These are phyloP conservation scores for Empidonax traillii DNA, from an alignment of 2,113 vertebrate genomes.

Conservation along the genomic window DNA sequence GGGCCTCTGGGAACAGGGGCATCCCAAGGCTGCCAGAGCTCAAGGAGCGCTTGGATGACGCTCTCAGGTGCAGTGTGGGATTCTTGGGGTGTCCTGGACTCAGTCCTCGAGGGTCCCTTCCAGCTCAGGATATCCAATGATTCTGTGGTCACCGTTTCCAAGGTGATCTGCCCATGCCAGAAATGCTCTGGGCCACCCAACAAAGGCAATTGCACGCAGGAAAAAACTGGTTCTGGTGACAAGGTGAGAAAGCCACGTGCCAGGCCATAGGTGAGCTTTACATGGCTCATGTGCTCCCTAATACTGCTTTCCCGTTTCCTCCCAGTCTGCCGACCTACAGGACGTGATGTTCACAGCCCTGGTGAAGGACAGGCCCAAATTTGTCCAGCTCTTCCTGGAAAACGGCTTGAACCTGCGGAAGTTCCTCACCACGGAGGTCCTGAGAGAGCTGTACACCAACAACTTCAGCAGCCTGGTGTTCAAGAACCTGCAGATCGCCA, in stretches of 20 bases:
- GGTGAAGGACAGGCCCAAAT: constrained; percentile 87
- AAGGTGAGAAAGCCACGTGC: neutral
- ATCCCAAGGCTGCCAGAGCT: accelerated
- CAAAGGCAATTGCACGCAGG: neutral
- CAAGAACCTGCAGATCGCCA: constrained; percentile 80
- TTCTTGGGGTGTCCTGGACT: neutral
- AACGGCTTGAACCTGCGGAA: constrained; percentile 86
- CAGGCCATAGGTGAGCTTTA: neutral
- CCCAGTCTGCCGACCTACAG: constrained; percentile 88
- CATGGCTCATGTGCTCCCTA: accelerated
- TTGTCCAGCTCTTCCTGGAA: constrained; percentile 91
- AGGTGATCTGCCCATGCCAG: neutral
- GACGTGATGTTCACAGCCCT: constrained; percentile 91
- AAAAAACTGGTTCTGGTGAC: neutral
- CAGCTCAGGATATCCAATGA: neutral
- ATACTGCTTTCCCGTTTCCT: neutral
- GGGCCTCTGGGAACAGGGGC: neutral
- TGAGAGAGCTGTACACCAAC: constrained; percentile 84
- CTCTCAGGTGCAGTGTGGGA: neutral
- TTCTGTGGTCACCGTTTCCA: neutral
- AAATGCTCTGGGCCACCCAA: neutral
- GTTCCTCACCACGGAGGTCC: constrained; percentile 84
- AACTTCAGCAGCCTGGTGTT: constrained; percentile 85
- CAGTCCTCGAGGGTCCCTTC: neutral
- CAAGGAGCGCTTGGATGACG: accelerated